A percentile compares a stretch with the other conserved stretches of the same genome.
phyloP scores from a whole-genome alignment of 2,113 vertebrate species.

The Zapus hudsonius region DNA sequence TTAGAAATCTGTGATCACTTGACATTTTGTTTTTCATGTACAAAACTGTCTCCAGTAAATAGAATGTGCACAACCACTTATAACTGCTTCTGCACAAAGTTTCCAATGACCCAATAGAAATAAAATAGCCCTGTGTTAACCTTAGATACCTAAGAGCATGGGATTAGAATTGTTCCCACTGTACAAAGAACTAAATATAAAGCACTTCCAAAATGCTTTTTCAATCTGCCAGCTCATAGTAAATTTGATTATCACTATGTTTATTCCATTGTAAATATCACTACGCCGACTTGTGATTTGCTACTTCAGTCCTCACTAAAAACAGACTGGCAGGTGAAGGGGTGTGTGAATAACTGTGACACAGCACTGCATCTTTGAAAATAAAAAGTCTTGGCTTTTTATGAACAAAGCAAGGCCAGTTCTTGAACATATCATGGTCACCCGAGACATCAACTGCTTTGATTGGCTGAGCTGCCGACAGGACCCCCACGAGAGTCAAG shows the following conservation, averaged over 20 bases:
- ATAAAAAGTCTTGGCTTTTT: neutral
- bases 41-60: neutral
- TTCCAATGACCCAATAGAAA: neutral
- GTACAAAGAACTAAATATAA: neutral
- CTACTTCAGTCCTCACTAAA: neutral
- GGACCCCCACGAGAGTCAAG: rapidly evolving
- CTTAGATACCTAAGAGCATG: no score
- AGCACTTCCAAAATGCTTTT: neutral
- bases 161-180: neutral
- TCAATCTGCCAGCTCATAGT: neutral
- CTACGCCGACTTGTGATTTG: neutral
- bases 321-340: neutral
- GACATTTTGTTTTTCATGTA: neutral
- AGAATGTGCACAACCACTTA: rapidly evolving
- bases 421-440: neutral
- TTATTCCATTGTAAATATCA: neutral
- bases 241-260: neutral
- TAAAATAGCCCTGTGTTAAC: neutral
- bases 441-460: neutral
- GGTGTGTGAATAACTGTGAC: neutral
- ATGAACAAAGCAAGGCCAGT: neutral
- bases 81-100: neutral
- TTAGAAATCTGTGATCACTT: neutral
- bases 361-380: neutral
- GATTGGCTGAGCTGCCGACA: neutral